These are phyloP conservation scores for Hyperopisus bebe DNA, from an alignment of 2,113 vertebrate species.

Conservation along the genomic window DNA sequence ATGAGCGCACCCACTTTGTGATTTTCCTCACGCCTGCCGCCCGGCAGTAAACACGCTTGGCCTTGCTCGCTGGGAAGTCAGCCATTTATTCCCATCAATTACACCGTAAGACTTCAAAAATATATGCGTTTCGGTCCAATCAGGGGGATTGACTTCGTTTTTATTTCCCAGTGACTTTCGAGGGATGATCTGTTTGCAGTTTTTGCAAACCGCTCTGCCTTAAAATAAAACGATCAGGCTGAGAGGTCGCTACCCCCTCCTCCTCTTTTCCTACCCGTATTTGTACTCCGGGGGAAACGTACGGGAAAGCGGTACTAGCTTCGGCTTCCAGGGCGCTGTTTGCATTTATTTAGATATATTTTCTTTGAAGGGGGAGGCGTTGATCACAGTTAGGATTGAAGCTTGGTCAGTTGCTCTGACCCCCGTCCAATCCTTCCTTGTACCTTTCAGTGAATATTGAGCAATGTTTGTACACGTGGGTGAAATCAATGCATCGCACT, in stretches of 20 bases:
- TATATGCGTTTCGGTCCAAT: not conserved
- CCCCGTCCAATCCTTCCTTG: not conserved
- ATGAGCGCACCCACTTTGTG: not conserved
- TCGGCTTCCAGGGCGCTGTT: not conserved
- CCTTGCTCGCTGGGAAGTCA: conserved; percentile 26
- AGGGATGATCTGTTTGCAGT: not conserved
- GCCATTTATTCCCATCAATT: conserved; percentile 11
- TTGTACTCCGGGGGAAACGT: not conserved
- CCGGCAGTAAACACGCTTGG: conserved; percentile 34
- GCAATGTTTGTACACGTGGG: conserved; percentile 28
- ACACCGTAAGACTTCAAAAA: not conserved
- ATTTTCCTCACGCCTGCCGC: conserved; percentile 25
- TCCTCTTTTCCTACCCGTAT: not conserved
- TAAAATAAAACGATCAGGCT: not conserved
- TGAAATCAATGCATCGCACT: conserved; percentile 25
- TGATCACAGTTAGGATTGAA: not conserved
- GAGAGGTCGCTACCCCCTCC: not conserved
- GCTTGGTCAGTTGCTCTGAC: not conserved
- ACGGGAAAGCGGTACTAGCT: not conserved
- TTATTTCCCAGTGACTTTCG: not conserved
- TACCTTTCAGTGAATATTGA: conserved; percentile 14
- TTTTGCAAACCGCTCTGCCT: not conserved
- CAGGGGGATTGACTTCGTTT: not conserved
- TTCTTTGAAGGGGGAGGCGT: not conserved
- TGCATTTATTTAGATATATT: not conserved